phyloP scores from a whole-genome alignment of 2,113 vertebrate species.

The Sinocyclocheilus anophthalmus region DNA sequence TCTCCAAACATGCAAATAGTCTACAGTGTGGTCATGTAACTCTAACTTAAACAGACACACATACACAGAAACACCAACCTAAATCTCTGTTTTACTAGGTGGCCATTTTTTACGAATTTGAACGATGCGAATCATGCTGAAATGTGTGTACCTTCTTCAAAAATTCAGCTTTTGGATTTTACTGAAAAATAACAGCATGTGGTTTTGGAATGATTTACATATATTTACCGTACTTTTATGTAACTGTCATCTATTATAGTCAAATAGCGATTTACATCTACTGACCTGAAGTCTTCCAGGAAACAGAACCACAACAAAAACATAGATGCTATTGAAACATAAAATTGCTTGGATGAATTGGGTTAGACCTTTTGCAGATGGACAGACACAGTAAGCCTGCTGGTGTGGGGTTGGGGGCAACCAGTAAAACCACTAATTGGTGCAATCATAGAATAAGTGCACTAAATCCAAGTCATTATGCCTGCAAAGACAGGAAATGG shows the following conservation, averaged over 20 bases:
- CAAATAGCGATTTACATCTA: not conserved
- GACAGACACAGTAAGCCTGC: slow-evolving; percentile 14
- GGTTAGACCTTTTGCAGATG: slow-evolving; percentile 7
- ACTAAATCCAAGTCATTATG: slow-evolving; percentile 69
- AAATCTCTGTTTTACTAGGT: not conserved
- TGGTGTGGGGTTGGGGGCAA: slow-evolving; percentile 12
- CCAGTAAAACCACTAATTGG: slow-evolving; percentile 64
- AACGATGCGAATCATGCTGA: not conserved
- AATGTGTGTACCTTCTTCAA: not conserved
- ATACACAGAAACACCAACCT: not conserved
- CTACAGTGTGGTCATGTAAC: slow-evolving; percentile 18
- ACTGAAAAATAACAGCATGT: not conserved
- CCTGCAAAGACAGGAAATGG: slow-evolving; percentile 70
- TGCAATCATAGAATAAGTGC: slow-evolving; percentile 71
- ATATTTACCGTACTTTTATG: not conserved
- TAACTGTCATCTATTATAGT: not conserved
- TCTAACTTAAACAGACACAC: not conserved
- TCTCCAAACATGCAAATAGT: not conserved
- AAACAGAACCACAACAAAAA: not conserved
- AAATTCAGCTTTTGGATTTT: not conserved
- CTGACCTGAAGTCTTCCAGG: slow-evolving; percentile 8
- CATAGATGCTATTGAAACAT: not conserved
- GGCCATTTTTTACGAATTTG: not conserved
- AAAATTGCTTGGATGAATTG: not conserved
- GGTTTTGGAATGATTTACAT: not conserved